Evolutionary conservation across 2,888 invertebrate species (phyloP).

Genomic region (Neocrepidodera transversa): DNA sequence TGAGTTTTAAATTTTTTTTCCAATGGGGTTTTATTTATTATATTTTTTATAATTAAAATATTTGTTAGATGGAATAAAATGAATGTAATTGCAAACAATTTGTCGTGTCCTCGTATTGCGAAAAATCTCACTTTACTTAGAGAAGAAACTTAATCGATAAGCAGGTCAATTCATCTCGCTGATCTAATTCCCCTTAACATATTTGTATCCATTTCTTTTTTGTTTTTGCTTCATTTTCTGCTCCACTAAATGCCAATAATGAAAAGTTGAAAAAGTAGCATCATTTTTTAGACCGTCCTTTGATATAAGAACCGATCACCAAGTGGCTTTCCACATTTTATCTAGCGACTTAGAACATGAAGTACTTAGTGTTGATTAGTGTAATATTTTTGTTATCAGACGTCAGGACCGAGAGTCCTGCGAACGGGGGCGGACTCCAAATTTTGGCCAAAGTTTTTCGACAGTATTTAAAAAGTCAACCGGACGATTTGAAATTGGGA

Average conservation of each 20-base stretch:
- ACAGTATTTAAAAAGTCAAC: slow-evolving; percentile 63
- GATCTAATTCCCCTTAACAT: slow-evolving; percentile 49
- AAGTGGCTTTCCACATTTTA: slow-evolving; percentile 43
- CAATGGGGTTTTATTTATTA: too few relatives aligned
- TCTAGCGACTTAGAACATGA: slow-evolving; percentile 49
- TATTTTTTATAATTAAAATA: too few relatives aligned
- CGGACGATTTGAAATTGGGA: slow-evolving; percentile 66
- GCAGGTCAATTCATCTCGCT: slow-evolving; percentile 49
- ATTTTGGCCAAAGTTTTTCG: slow-evolving; percentile 59
- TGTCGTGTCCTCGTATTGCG: slow-evolving; percentile 19
- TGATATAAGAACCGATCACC: slow-evolving; percentile 43
- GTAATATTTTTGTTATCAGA: slow-evolving; percentile 40
- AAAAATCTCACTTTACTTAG: slow-evolving; percentile 27
- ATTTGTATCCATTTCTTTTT: slow-evolving; percentile 50
- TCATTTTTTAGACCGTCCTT: slow-evolving; percentile 42
- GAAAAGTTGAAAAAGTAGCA: slow-evolving; percentile 44
- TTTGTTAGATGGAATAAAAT: too few relatives aligned
- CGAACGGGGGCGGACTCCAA: slow-evolving; percentile 49
- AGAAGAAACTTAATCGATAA: slow-evolving; percentile 41
- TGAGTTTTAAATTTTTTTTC: too few relatives aligned
- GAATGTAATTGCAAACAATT: slow-evolving; percentile 20
- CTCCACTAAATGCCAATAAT: slow-evolving; percentile 59
- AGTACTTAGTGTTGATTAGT: slow-evolving; percentile 50
- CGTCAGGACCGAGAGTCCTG: slow-evolving; percentile 35
- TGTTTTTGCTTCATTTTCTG: slow-evolving; percentile 54